Evolutionary conservation across 2,797 vertebrate genomes (phyloP), one percentile per base, ranked within the genome.

Genomic region (Pangasius macronema): DNA sequence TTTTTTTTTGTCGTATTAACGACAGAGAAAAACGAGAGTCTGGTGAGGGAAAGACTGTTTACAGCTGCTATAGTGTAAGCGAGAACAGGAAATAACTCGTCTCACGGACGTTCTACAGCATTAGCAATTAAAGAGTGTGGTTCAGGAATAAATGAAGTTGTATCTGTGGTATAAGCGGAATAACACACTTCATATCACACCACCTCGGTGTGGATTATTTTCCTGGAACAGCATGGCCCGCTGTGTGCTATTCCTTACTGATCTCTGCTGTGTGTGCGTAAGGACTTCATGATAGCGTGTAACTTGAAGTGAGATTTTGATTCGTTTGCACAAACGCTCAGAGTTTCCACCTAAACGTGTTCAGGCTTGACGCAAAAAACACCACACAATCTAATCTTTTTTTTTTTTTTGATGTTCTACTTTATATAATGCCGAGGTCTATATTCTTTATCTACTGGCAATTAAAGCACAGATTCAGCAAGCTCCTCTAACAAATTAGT

Each of bases 401-500:
- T 68, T 36, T 75, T 3, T 24, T 70, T 70, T 82, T 3, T 42
- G n/a, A n/a, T 72, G 30, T 51, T 51, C n/a, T 57, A 51, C 79
- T 79, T 77, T 46, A 76, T 77, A 83, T 51, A 83, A 77, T 9
- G 20, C 49, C 72, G 24, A 53, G 16, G 63, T 88, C 73, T 86
- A 70, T 24, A 73, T 83, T 82, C 36, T 68, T 67, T 87, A 87
- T 83, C 73, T 83, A 72, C 84, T 55, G 70, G 84, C 57, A 89
- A 87, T 88, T 85, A 67, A 86, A 80, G 73, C 57, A 27, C 79
- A 49, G 83, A 70, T 63, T 82, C 30, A 86, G 80, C 88, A 86
- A 77, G 75, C 85, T 86, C 80, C 73, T 76, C 59, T 70, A 83
- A 82, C 87, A 77, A 88, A 90, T 86, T 8, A 89, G 89, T 84